These are phyloP conservation scores for Tenodera sinensis DNA, from an alignment of 2,888 invertebrate genomes.

Conservation along the genomic window DNA sequence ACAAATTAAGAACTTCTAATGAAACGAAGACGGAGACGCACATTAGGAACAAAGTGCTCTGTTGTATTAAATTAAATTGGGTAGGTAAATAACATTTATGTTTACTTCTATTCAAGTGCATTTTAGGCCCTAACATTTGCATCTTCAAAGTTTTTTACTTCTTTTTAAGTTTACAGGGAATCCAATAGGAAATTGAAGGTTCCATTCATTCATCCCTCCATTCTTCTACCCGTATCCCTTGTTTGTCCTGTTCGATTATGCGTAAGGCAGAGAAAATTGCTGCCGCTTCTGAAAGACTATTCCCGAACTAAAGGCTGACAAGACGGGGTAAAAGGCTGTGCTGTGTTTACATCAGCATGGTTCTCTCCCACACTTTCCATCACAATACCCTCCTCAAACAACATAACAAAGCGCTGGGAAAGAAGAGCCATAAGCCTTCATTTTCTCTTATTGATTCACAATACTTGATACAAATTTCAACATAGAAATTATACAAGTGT, in stretches of 20 bases:
- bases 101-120: conserved; percentile 16
- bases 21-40: neutral
- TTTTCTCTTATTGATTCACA: neutral
- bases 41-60: neutral
- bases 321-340: neutral
- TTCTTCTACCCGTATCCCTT: conserved; percentile 3
- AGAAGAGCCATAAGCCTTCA: neutral
- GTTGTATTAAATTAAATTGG: neutral
- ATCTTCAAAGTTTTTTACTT: conserved; percentile 20
- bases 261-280: conserved; percentile 16
- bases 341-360: neutral
- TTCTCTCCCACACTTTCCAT: neutral
- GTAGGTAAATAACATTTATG: conserved; percentile 23
- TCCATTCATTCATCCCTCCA: conserved; percentile 14
- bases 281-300: neutral
- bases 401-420: neutral
- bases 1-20: neutral
- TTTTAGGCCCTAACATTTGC: conserved; percentile 12
- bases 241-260: conserved; percentile 29
- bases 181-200: conserved; percentile 24
- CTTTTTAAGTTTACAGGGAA: conserved; percentile 22
- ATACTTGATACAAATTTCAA: neutral
- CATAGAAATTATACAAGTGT: neutral
- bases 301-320: neutral
- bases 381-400: neutral